A percentile compares a stretch with the other conserved stretches of the same genome.
Conservation (phyloP, 2,888 invertebrate genomes). For the Lacanobia wlatinum region DNA sequence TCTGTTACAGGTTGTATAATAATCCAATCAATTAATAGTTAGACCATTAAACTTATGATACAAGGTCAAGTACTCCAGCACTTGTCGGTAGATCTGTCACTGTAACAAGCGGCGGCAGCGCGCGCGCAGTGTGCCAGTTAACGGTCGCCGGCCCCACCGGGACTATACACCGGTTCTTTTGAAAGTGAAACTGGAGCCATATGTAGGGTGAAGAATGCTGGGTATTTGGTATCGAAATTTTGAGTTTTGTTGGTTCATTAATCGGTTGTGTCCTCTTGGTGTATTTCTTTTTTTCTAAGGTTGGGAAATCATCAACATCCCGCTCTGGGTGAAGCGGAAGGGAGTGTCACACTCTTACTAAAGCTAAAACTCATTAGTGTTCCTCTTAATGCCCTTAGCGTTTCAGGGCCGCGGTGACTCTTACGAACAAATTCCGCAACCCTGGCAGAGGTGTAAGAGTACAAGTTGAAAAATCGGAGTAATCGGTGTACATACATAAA, state of each 20-base stretch:
- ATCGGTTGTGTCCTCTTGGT: neutral
- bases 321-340: too few relatives aligned
- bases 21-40: slow-evolving; percentile 12
- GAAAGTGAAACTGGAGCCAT: slow-evolving; percentile 59
- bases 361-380: too few relatives aligned
- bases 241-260: neutral
- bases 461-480: too few relatives aligned
- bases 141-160: slow-evolving; percentile 69
- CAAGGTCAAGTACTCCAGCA: slow-evolving; percentile 46
- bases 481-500: too few relatives aligned
- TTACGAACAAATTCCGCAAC: too few relatives aligned
- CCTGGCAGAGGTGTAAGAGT: too few relatives aligned
- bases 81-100: slow-evolving; percentile 41
- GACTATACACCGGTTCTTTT: slow-evolving; percentile 62
- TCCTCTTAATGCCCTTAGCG: too few relatives aligned
- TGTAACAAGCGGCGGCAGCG: slow-evolving; percentile 35
- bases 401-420: too few relatives aligned
- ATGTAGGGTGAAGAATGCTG: slow-evolving; percentile 30
- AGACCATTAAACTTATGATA: slow-evolving; percentile 1
- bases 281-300: too few relatives aligned
- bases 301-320: too few relatives aligned
- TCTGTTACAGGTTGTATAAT: neutral
- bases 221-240: neutral
- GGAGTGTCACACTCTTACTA: too few relatives aligned
- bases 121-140: slow-evolving; percentile 66